A percentile compares a stretch with the other conserved stretches of the same genome.
phyloP scores from a whole-genome alignment of 2,113 vertebrate species.

The Centropristis striata region DNA sequence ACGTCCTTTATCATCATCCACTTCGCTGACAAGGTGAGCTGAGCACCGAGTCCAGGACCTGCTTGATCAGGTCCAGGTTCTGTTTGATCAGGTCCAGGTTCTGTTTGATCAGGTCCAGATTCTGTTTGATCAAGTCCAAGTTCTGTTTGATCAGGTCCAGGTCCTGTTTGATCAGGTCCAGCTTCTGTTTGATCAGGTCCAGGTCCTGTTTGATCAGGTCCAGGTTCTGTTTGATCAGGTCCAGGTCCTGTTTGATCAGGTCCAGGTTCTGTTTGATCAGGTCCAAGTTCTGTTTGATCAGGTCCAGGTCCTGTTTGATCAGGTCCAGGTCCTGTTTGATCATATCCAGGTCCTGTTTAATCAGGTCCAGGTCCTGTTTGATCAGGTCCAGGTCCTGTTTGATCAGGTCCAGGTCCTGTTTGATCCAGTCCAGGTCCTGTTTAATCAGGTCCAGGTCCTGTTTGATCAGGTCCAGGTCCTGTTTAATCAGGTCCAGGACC shows the following conservation, averaged over 20 bases:
- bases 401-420: no score
- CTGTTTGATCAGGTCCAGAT: background rate
- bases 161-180: no score
- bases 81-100: background rate
- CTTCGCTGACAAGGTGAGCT: conserved; percentile 91
- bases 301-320: background rate
- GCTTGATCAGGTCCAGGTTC: background rate
- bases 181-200: no score
- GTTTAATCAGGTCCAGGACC: background rate
- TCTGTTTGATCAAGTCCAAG: no score
- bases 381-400: no score
- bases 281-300: no score
- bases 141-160: no score
- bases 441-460: no score
- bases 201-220: no score
- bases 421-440: no score
- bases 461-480: background rate
- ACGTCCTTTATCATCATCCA: conserved; percentile 90
- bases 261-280: no score
- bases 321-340: background rate
- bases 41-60: background rate
- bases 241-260: no score
- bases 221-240: background rate
- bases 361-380: background rate
- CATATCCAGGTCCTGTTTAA: background rate